Evolutionary conservation across 2,113 vertebrate species (phyloP), one percentile per base, ranked within the genome.

Genomic region (Sorex fumeus): DNA sequence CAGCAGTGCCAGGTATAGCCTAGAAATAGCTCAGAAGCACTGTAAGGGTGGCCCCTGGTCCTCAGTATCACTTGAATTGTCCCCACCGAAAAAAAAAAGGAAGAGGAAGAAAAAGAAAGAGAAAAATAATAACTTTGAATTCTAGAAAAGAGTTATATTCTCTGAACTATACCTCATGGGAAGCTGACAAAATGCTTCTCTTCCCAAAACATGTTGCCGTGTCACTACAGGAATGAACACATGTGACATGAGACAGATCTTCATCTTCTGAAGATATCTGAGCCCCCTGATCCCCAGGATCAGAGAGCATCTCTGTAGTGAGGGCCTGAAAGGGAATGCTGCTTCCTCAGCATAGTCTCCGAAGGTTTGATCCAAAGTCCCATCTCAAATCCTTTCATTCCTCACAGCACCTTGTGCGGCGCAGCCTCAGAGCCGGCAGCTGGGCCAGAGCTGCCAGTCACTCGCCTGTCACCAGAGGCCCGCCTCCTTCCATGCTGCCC

Each of bases 91-190:
- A 21, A 60, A 21, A 21, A 60, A 60, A 21, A 60, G 21, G 19
- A 60, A 60, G 19, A 60, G 19, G 21, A 60, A 21, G 21, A 60
- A 60, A 21, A 60, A 60, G 18, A 19, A 60, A 60, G 21, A 60
- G 21, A n/a, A 45, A 53, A 43, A 66, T 81, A 21, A 71, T 2
- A 50, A 78, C 19, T 43, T 67, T 64, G 32, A 30, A n/a, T n/a
- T 78, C 91, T 84, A 94, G 90, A 28, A 90, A 90, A 78, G 19
- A 72, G 32, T 86, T 79, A 76, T 30, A 75, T 75, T 75, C 57
- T 74, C 47, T 28, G 71, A 88, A 64, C 69, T 93, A 34, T 69
- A 62, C 50, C 45, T 89, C 94, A 78, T 27, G 62, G 28, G 27
- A 91, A 93, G 83, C 45, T 75, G n/a, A 79, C 25, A 67, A 47